Base-by-base conservation (phyloP, 1,140 invertebrate genomes). In the Oncopodura yosiiana region DNA sequence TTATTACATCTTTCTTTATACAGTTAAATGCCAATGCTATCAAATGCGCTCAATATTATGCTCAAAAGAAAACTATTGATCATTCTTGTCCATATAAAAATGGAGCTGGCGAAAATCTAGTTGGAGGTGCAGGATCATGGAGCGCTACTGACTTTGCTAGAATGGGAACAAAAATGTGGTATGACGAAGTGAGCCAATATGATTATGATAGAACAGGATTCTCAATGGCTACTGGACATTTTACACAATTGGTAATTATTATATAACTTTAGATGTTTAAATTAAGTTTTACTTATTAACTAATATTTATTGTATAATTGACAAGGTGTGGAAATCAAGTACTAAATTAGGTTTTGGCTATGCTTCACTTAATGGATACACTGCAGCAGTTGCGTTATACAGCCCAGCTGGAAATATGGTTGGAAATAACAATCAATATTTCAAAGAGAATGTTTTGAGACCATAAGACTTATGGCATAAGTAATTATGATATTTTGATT, bases 341-440 rank as follows among this genome's bases (percentile, higher is more conserved):
- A 78, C 75, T 62, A 78, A 84, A 63, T 64, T 93, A 1, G 89
- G 89, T 0, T 79, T 91, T 3, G 89, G 84, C 16, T 74, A 81
- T 60, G 80, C 85, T 0, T 78, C 74, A 58, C 77, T 77, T 49
- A 80, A 80, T 53, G 85, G 85, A 0, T 80, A 81, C 63, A 75
- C 84, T 23, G 83, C 84, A 61, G 83, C 91, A 0, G 88, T 93
- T 0, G 84, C 82, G 19, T 86, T 90, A 69, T 94, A 93, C 68
- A 79, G 77, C 66, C 88, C 88, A 0, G 80, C 86, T 3, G 89
- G 89, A 2, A 94, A 93, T 69, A 79, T 86, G 52, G 71, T 87
- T 3, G 86, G 84, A 6, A 78, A 78, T 63, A 92, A 86, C 42
- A 12, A 11, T 12, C 9, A n/a, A 9, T 11, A 24, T 9, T 44